phyloP scores from a whole-genome alignment of 1,140 invertebrate species.

The Episyrphus balteatus region DNA sequence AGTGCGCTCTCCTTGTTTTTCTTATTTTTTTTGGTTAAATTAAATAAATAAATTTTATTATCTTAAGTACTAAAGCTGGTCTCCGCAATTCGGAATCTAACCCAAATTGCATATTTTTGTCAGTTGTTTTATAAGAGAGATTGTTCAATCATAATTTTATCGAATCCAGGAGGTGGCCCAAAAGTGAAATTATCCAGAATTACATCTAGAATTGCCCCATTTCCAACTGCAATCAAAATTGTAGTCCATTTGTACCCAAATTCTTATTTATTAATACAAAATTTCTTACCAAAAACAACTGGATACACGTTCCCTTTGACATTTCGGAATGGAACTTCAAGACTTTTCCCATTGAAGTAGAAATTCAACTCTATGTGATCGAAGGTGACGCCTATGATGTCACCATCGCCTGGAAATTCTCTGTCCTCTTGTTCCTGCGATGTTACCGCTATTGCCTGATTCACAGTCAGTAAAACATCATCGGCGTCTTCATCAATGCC shows the following conservation, averaged over 20 bases:
- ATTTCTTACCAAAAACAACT: constrained; percentile 74
- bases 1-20: too few species aligned
- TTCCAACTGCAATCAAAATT: constrained; percentile 68
- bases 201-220: constrained; percentile 92
- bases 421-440: constrained; percentile 5
- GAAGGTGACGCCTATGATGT: constrained; percentile 88
- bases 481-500: constrained; percentile 37
- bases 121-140: constrained; percentile 69
- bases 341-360: constrained; percentile 81
- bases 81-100: too few species aligned
- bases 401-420: constrained; percentile 75
- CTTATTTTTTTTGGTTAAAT: too few species aligned
- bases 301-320: constrained; percentile 88
- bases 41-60: too few species aligned
- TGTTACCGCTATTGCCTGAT: constrained; percentile 15
- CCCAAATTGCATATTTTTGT: not conserved
- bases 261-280: not conserved
- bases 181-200: constrained; percentile 82
- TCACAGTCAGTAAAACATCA: constrained; percentile 39
- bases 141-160: constrained; percentile 95
- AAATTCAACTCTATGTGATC: constrained; percentile 97
- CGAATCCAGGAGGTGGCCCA: constrained; percentile 78
- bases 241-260: not conserved
- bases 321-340: constrained; percentile 76
- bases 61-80: too few species aligned